phyloP scores from a whole-genome alignment of 1,140 invertebrate species.

The Aphaenogaster floridana region DNA sequence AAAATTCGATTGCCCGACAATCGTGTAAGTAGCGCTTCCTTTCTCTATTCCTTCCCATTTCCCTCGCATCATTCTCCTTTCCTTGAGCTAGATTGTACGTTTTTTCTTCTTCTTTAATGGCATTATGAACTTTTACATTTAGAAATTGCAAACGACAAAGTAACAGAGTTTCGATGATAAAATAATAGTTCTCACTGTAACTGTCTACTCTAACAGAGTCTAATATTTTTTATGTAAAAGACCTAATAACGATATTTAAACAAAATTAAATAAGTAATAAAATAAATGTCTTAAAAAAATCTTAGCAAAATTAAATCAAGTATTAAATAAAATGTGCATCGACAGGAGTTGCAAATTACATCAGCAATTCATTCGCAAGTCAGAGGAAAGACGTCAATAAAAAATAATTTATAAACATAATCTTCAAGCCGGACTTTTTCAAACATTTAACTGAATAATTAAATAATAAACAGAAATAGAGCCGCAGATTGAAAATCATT shows the following conservation, averaged over 20 bases:
- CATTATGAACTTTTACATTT: neutral
- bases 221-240: neutral
- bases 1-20: constrained; percentile 70
- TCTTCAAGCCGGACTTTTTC: neutral
- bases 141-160: neutral
- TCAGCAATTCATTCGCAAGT: neutral
- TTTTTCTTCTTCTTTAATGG: constrained; percentile 1
- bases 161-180: neutral
- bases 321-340: neutral
- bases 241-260: neutral
- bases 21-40: constrained; percentile 41
- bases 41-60: neutral
- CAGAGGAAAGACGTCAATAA: neutral
- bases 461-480: constrained; percentile 4
- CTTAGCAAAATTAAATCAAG: neutral
- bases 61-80: neutral
- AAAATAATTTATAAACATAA: neutral
- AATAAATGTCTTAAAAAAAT: neutral
- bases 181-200: neutral
- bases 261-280: neutral
- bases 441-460: neutral
- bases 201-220: too few relatives aligned
- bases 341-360: neutral
- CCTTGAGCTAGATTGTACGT: neutral
- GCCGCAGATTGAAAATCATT: neutral